These are phyloP conservation scores for Calliphora vicina DNA, from an alignment of 1,140 invertebrate species.

Conservation along the genomic window DNA sequence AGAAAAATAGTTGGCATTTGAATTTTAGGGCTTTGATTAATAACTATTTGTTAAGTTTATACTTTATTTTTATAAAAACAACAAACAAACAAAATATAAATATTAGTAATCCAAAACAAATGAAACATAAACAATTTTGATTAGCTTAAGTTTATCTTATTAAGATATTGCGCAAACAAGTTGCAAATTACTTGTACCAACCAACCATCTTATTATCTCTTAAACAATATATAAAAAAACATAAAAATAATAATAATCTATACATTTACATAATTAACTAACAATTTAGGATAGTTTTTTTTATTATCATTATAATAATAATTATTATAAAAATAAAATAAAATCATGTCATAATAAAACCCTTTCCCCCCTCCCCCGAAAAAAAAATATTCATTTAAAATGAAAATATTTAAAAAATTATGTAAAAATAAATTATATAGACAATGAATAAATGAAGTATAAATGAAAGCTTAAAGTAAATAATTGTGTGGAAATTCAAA, in stretches of 20 bases:
- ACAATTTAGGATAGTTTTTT: background rate
- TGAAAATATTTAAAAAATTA: background rate
- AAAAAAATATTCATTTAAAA: background rate
- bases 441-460: background rate
- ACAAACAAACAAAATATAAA: background rate
- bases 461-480: background rate
- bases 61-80: background rate
- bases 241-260: background rate
- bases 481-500: background rate
- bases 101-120: background rate
- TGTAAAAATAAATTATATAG: background rate
- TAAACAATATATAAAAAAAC: background rate
- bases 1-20: slow-evolving; percentile 3
- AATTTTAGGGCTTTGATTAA: background rate
- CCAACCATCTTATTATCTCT: background rate
- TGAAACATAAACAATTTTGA: background rate
- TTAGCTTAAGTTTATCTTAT: slow-evolving; percentile 6
- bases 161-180: slow-evolving; percentile 5
- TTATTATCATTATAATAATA: background rate
- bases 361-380: too few species aligned
- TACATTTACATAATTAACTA: background rate
- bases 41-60: slow-evolving; percentile 7
- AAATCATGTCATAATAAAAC: background rate
- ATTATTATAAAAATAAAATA: background rate
- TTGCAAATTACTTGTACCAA: background rate